phyloP scores from a whole-genome alignment of 2,888 invertebrate species.

The Drosophila acutilabella region DNA sequence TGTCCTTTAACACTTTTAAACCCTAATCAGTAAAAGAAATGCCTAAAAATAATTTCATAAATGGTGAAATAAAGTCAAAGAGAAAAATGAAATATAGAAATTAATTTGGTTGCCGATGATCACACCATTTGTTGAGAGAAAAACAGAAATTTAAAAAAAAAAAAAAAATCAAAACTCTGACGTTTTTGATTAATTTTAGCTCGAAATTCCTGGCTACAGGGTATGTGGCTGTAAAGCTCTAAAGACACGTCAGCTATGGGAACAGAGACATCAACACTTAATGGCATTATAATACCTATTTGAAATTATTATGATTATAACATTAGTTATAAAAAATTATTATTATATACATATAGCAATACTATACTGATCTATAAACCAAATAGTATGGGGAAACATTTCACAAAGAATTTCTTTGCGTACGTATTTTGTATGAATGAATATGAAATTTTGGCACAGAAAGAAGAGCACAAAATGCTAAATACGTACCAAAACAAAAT shows the following conservation, averaged over 20 bases:
- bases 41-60: too few species aligned
- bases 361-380: not conserved
- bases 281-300: conserved; percentile 35
- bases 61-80: too few species aligned
- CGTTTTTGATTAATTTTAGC: not conserved
- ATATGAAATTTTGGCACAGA: conserved; percentile 56
- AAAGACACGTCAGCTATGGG: conserved; percentile 32
- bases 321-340: conserved; percentile 1
- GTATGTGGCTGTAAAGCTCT: conserved; percentile 16
- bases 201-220: conserved; percentile 12
- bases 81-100: too few species aligned
- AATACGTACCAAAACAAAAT: conserved; percentile 48
- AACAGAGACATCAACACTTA: conserved; percentile 24
- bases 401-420: conserved; percentile 29
- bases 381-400: conserved; percentile 7
- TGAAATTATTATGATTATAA: conserved; percentile 40
- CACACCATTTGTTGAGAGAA: too few species aligned
- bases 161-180: too few species aligned
- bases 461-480: conserved; percentile 26
- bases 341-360: conserved; percentile 6
- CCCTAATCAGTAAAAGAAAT: too few species aligned
- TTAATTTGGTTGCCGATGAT: too few species aligned
- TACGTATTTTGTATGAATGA: conserved; percentile 59
- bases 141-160: too few species aligned
- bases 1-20: too few species aligned